Evolutionary conservation across 2,797 vertebrate genomes (phyloP).

Genomic region (Decapterus maruadsi): DNA sequence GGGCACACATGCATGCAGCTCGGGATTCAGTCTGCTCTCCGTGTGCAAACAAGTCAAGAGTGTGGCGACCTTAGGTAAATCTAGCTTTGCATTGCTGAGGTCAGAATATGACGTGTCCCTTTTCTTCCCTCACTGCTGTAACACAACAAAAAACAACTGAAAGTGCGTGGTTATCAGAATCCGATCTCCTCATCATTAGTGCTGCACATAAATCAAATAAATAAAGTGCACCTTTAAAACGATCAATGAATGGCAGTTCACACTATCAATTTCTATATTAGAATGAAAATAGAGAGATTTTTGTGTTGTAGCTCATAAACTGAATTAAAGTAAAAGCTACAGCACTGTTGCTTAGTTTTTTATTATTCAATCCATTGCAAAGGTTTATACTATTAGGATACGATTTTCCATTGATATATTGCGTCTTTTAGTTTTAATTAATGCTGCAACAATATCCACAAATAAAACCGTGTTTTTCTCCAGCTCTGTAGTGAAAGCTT

Average conservation of each 20-base stretch:
- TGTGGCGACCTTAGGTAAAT: constrained; percentile 22
- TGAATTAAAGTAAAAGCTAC: not conserved
- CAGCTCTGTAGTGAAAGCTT: not conserved
- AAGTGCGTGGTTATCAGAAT: not conserved
- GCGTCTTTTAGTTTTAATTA: not conserved
- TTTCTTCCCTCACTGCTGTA: constrained; percentile 12
- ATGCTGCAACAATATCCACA: not conserved
- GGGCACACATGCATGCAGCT: not conserved
- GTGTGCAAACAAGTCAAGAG: constrained; percentile 30
- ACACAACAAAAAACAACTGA: constrained; percentile 7
- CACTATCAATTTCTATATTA: not conserved
- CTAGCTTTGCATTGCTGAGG: constrained; percentile 31
- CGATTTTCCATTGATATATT: not conserved
- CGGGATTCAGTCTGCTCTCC: not conserved
- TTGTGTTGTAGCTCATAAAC: not conserved
- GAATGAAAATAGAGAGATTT: too few relatives aligned
- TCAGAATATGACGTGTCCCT: constrained; percentile 46
- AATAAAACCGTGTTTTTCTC: not conserved
- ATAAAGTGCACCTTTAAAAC: not conserved
- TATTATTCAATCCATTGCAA: not conserved
- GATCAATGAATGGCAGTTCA: not conserved
- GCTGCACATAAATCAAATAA: not conserved
- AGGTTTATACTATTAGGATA: not conserved
- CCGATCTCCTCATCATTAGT: not conserved
- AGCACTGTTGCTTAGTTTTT: not conserved